These are phyloP conservation scores for Anser cygnoides DNA, from an alignment of 2,113 vertebrate species.

Conservation along the genomic window DNA sequence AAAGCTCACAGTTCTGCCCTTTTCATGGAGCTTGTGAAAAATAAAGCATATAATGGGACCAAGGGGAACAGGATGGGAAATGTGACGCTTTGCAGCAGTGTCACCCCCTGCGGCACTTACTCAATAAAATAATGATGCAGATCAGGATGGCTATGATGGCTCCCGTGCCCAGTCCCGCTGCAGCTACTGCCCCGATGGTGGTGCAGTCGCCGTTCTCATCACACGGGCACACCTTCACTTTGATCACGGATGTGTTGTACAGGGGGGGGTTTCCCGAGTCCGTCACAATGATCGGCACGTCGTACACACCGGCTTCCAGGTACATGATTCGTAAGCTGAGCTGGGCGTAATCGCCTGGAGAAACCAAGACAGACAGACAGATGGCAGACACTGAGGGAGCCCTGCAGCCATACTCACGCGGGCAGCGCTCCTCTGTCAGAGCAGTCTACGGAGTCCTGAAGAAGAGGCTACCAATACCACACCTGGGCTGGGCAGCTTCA, in stretches of 20 bases:
- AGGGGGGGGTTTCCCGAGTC: slow-evolving; percentile 95
- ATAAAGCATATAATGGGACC: accelerated
- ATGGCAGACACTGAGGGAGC: neutral
- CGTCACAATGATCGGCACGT: slow-evolving; percentile 89
- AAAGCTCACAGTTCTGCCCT: neutral
- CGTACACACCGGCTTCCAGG: slow-evolving; percentile 92
- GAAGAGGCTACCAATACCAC: neutral
- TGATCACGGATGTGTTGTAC: slow-evolving; percentile 91
- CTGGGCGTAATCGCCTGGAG: slow-evolving; percentile 89
- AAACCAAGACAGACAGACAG: neutral
- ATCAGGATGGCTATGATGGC: slow-evolving; percentile 95
- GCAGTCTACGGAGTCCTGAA: neutral
- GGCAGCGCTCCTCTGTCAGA: neutral
- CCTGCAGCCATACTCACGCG: neutral
- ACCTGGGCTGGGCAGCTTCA: neutral
- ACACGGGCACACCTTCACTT: slow-evolving; percentile 95
- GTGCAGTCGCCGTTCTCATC: slow-evolving; percentile 95
- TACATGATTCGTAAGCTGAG: slow-evolving; percentile 89
- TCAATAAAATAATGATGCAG: slow-evolving; percentile 92
- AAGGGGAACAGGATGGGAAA: neutral
- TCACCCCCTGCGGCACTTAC: slow-evolving; percentile 74
- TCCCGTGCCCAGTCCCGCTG: slow-evolving; percentile 90
- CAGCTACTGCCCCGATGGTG: slow-evolving; percentile 87
- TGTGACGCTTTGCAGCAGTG: accelerated
- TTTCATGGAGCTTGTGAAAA: neutral